These are phyloP conservation scores for Propsilocerus akamusi DNA, from an alignment of 1,140 invertebrate genomes.

Conservation along the genomic window DNA sequence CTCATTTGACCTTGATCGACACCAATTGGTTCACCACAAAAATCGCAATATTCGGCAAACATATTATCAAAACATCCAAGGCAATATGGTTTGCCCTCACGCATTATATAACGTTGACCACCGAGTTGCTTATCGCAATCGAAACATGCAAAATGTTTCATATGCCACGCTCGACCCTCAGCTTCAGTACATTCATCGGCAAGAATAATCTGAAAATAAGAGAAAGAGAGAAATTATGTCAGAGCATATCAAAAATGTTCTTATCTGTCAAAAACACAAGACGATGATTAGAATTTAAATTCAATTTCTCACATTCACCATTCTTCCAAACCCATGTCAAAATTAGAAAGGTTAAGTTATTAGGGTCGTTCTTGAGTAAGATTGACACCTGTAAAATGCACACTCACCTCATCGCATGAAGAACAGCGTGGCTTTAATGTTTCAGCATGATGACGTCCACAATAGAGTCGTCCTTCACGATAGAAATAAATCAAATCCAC, in stretches of 20 bases:
- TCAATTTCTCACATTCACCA: not conserved
- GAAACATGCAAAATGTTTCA: conserved; percentile 94
- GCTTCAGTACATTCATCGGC: conserved; percentile 98
- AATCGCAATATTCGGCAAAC: conserved; percentile 94
- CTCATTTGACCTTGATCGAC: conserved; percentile 96
- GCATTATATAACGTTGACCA: conserved; percentile 94
- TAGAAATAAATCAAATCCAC: conserved; percentile 96
- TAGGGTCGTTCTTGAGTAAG: no score
- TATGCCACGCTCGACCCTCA: conserved; percentile 94
- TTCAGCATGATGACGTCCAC: conserved; percentile 92
- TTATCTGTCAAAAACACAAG: not conserved
- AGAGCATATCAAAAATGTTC: not conserved
- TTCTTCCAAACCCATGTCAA: not conserved
- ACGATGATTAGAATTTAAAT: not conserved
- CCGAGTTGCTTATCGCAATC: conserved; percentile 89
- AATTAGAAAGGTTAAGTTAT: no score
- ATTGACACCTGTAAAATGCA: not conserved
- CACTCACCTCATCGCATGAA: conserved; percentile 87
- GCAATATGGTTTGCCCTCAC: conserved; percentile 83
- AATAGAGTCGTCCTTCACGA: conserved; percentile 72
- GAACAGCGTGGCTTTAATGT: conserved; percentile 89
- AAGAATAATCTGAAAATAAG: conserved; percentile 66
- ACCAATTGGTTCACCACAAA: conserved; percentile 87
- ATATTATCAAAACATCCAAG: conserved; percentile 86
- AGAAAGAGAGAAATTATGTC: not conserved